Base-by-base conservation (phyloP, 2,888 invertebrate genomes). In the Agrotis segetum region DNA sequence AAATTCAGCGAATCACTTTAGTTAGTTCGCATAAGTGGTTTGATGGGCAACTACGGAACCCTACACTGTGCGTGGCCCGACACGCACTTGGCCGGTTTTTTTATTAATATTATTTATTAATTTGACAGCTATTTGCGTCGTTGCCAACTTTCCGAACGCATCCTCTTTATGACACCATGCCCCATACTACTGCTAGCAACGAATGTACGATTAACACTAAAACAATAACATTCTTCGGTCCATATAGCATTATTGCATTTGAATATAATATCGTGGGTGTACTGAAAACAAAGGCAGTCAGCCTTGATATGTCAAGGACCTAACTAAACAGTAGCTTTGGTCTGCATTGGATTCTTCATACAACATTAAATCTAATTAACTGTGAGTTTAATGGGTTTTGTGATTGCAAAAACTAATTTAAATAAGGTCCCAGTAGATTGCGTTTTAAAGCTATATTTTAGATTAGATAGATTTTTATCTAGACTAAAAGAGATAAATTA, bases 201-300 rank as follows among this genome's bases (percentile, higher is more conserved):
- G 71, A 71, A 67, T 59, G 24, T 67, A 58, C 72, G 63, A 77
- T 75, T 67, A 80, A 62, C 21, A 67, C 40, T 24, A 62, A 84
- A 85, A 93, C 92, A 92, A 93, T 92, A 87, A 90, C 92, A 92
- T 92, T 90, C 91, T 85, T 87, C 56, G 59, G 68, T 76, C 91
- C 92, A 88, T 90, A 88, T 74, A 88, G 85, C 65, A 78, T 76
- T 78, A 84, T 83, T 86, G 79, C 80, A 91, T 92, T 92, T 91
- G 89, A 93, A 92, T 92, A 91, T 92, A 93, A 93, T 92, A 64
- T 65, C 62, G 85, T 70, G 58, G 44, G 53, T 80, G 81, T 77
- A 70, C 75, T 79, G 79, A 78, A 70, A 77, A 81, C 82, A 80
- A 87, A 87, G 82, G 79, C 71, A 77, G 59, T 55, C 75, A 74